phyloP scores from a whole-genome alignment of 2,888 invertebrate species.

The Cylloceria caligata region DNA sequence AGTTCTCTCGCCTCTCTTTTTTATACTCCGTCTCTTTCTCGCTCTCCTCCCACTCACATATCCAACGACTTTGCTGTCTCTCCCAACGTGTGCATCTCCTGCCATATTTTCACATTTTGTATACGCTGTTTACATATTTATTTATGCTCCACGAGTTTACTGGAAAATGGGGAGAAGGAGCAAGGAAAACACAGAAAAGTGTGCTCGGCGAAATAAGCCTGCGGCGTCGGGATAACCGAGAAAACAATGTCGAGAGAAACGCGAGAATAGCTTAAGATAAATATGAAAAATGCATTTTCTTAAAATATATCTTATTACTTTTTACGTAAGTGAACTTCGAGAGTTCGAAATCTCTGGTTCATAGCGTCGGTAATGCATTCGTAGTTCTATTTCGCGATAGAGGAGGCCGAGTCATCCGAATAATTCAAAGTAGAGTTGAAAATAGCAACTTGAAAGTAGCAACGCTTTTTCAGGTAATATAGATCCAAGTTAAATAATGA shows the following conservation, averaged over 20 bases:
- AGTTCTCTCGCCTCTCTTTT: neutral
- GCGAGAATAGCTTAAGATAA: conserved; percentile 10
- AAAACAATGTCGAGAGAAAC: conserved; percentile 14
- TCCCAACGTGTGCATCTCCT: conserved; percentile 14
- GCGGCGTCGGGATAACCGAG: neutral
- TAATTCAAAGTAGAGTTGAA: too few species aligned
- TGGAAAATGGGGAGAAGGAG: neutral
- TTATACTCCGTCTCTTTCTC: neutral
- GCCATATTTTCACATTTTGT: conserved; percentile 49
- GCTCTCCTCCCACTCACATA: neutral
- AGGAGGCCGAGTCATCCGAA: neutral
- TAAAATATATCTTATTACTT: conserved; percentile 9
- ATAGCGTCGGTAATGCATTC: neutral
- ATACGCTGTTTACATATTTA: conserved; percentile 51
- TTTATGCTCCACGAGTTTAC: conserved; percentile 23
- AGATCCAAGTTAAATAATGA: neutral
- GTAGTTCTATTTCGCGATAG: neutral
- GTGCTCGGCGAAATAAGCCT: conserved; percentile 18
- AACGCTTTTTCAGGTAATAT: neutral
- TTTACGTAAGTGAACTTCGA: neutral
- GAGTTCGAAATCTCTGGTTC: conserved; percentile 12
- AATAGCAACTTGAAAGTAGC: too few species aligned
- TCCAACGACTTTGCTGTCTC: conserved; percentile 13
- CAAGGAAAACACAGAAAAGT: neutral
- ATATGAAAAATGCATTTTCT: conserved; percentile 23